A percentile compares a stretch with the other conserved stretches of the same genome.
These are phyloP conservation scores for Gadus chalcogrammus DNA, from an alignment of 2,113 vertebrate genomes.

Conservation along the genomic window DNA sequence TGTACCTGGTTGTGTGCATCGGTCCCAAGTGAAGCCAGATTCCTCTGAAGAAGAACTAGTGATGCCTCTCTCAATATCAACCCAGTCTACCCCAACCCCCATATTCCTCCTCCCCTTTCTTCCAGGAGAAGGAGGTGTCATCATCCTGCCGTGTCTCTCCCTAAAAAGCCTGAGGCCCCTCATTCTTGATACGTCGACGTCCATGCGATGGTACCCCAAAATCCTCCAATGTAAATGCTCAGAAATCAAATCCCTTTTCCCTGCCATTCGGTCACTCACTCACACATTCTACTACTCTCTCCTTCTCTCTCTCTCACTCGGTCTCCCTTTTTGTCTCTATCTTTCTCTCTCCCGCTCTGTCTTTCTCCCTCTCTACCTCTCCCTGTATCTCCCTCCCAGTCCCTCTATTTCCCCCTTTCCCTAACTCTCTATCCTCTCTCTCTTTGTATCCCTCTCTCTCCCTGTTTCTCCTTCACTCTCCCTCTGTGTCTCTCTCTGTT, in stretches of 20 bases:
- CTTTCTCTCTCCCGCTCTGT: conserved; percentile 23
- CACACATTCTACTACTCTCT: too few species aligned
- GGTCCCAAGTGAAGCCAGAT: too few species aligned
- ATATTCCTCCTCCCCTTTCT: background rate
- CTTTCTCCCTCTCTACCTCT: background rate
- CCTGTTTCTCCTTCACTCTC: too few species aligned
- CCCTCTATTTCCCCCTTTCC: conserved; percentile 29
- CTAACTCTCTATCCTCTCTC: too few species aligned
- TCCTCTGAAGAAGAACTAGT: too few species aligned
- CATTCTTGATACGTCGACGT: conserved; percentile 33
- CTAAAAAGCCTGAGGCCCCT: conserved; percentile 32
- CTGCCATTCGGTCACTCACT: too few species aligned
- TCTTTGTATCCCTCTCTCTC: background rate
- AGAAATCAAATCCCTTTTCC: too few species aligned
- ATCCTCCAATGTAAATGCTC: conserved; percentile 80
- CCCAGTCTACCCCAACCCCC: background rate
- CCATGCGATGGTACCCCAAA: conserved; percentile 81
- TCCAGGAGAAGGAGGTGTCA: conserved; percentile 33
- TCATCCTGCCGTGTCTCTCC: conserved; percentile 38
- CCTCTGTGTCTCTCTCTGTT: too few species aligned
- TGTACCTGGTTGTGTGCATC: too few species aligned
- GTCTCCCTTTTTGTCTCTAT: background rate
- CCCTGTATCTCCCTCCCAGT: conserved; percentile 3
- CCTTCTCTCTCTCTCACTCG: too few species aligned
- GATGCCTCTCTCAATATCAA: background rate